Base-by-base conservation (phyloP, 2,888 invertebrate species). In the Nymphalis c-album region DNA sequence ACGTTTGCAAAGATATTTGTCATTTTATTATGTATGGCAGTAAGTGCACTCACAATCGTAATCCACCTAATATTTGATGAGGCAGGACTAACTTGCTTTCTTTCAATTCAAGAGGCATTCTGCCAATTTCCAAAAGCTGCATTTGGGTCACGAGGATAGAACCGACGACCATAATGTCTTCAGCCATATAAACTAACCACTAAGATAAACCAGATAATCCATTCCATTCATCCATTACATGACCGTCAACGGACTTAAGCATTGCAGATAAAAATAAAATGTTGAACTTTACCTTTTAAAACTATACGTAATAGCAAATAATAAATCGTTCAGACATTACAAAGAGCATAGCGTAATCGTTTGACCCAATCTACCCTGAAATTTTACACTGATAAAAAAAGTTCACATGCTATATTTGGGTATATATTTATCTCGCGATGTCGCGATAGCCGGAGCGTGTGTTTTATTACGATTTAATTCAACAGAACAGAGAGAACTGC, bases 381-480 rank as follows among this genome's bases (percentile, higher is more conserved):
- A 77, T 78, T 82, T 79, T 77, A 78, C 77, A 81, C 78, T 76
- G 77, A 80, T 78, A 80, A 75, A 71, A 69, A 75, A 73, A 74
- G 73, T 78, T 77, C 77, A 78, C 80, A 78, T 78, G 75, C 69
- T 71, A 72, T 70, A 73, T 76, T 74, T 76, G 72, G 74, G 64
- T 71, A 77, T 78, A 75, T 78, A 77, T 78, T 76, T 74, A 74
- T 74, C 72, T 31, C 73, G 72, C 50, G 73, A 76, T 73, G 73
- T 63, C 71, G 74, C 71, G 77, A 79, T 79, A 77, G 73, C 65
- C 69, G 67, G 63, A 74, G 74, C 81, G 81, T 78, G 86, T 87
- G 79, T 86, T 91, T 90, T 90, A 91, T 86, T 86, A 88, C 87
- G 85, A 85, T 90, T 91, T 91, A 90, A 91, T 91, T 90, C 91